Evolutionary conservation across 1,140 invertebrate genomes (phyloP), one percentile per base, ranked within the genome.

Genomic region (Polypedilum pembai): DNA sequence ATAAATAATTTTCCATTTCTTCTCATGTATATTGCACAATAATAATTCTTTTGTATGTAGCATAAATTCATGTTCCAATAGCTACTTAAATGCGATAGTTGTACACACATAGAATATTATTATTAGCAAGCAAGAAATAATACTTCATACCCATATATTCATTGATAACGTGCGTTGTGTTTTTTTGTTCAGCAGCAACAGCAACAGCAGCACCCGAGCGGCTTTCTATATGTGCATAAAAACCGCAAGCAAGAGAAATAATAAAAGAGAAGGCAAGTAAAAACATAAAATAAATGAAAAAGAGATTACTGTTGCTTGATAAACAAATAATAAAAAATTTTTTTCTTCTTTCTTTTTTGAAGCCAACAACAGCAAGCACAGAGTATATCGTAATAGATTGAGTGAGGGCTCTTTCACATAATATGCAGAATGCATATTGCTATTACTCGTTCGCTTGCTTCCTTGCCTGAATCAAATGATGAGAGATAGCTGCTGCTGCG

Each of bases 251-350:
- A 56, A 56, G 8, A 45, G 15, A 45, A 45, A 45, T 15, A 45
- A 56, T n/a, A 15, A 56, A 56, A 56, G 12, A 33, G 12, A 56
- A n/a, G 10, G 45, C 12, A 56, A 5, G 65, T 56, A 17, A 56
- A 56, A 56, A 56, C 65, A 69, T 69, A 69, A 69, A 69, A 69
- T 69, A 69, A 69, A 69, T 18, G 65, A 69, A 18, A 69, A 69
- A 18, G 17, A 69, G 65, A 69, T 69, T 69, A 69, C 65, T 69
- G 65, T 20, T 69, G 65, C 4, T 18, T 69, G 65, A 69, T 69
- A 69, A 69, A 69, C 65, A 69, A 69, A 69, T 69, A 69, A 69
- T 69, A 69, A 69, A 69, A 69, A 69, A 56, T 15, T 3, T 56
- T 15, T 56, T 56, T 56, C 45, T 56, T 17, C 45, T 17, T 17